Base-by-base conservation (phyloP, 2,113 vertebrate genomes). In the Cyprinodon variegatus region DNA sequence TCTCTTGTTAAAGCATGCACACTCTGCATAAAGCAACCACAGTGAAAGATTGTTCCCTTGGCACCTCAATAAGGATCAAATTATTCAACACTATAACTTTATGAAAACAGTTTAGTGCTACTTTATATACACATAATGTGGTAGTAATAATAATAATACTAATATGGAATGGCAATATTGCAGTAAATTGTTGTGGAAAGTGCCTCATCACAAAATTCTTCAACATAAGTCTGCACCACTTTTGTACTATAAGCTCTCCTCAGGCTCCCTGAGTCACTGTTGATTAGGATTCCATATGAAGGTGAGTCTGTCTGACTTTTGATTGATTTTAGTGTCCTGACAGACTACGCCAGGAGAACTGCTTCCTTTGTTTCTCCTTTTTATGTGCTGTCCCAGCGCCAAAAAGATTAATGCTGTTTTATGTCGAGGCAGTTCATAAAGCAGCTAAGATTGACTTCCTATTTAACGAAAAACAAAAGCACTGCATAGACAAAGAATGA, bases 321-420 rank as follows among this genome's bases (percentile, higher is more conserved):
- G 91, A 94, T 84, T 85, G 85, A 90, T 84, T 79, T 59, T 37
- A 59, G 62, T 1, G 41, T 79, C 72, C 78, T n/a, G 70, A 61
- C 76, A 57, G 70, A 71, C 60, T 72, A 81, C 69, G 57, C 74
- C 46, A 46, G 41, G 76, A 83, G 79, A 74, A 60, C 61, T 75
- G 72, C 82, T 73, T 79, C 83, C 89, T 88, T 92, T 92, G 79
- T 92, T 41, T 43, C 82, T 91, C 88, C 83, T 77, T 86, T 90
- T 91, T 86, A 75, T 83, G 84, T 77, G 82, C 70, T 75, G 85
- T 84, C 81, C 79, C 77, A 59, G 84, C 85, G 82, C 88, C 83
- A 94, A 93, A 92, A 94, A 92, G 81, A 94, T 94, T 94, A 84
- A 93, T 93, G 89, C 11, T 65, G 15, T 40, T 6, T 20, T 17